Conservation (phyloP, 2,113 vertebrate species). For the Pelobates fuscus region DNA sequence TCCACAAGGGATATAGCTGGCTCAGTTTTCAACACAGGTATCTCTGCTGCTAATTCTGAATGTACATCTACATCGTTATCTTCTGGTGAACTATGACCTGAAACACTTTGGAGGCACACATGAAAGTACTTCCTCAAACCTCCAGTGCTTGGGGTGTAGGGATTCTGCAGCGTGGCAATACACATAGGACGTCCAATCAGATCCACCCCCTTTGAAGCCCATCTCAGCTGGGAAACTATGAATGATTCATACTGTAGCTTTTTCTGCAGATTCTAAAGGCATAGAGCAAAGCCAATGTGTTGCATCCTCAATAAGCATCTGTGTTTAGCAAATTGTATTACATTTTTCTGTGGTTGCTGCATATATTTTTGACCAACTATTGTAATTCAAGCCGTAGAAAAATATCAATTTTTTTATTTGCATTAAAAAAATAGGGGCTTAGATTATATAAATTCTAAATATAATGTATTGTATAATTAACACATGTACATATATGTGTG, state of each 20-base stretch:
- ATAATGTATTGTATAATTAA: no score
- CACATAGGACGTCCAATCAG: slow-evolving; percentile 87
- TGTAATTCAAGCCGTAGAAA: not conserved
- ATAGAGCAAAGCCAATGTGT: slow-evolving; percentile 81
- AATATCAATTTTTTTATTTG: no score
- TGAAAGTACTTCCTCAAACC: slow-evolving; percentile 81
- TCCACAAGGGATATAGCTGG: slow-evolving; percentile 82
- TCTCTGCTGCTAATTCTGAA: slow-evolving; percentile 79
- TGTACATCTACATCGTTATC: slow-evolving; percentile 82
- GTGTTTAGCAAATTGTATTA: slow-evolving; percentile 85
- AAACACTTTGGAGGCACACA: slow-evolving; percentile 82
- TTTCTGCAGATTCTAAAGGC: slow-evolving; percentile 83
- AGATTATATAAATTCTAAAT: no score
- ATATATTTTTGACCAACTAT: slow-evolving; percentile 15
- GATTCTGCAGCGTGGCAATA: slow-evolving; percentile 82
- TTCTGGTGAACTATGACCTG: slow-evolving; percentile 81
- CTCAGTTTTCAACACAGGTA: slow-evolving; percentile 83
- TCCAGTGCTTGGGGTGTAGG: slow-evolving; percentile 77
- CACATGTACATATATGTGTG: no score
- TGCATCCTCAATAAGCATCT: slow-evolving; percentile 79
- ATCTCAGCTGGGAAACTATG: slow-evolving; percentile 87
- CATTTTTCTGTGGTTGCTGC: slow-evolving; percentile 76
- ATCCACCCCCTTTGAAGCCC: slow-evolving; percentile 89
- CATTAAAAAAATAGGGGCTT: no score
- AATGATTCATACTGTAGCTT: slow-evolving; percentile 87